Evolutionary conservation across 2,888 invertebrate species (phyloP), one percentile per base, ranked within the genome.

Genomic region (Molanna angustata): DNA sequence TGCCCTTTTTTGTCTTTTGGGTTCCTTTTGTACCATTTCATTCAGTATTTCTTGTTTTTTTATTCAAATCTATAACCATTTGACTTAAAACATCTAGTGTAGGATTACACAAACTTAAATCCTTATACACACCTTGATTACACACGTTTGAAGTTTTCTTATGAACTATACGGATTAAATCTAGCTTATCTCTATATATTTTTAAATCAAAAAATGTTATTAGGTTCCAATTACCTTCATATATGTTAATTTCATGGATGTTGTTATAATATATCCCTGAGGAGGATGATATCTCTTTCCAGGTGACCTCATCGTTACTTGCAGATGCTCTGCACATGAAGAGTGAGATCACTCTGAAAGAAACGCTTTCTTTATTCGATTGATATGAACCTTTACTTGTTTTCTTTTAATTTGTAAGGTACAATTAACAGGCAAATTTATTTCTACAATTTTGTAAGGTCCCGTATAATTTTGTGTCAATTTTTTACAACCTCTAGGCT

Each of bases 351-450:
- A 16, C 14, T 21, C 41, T 41, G 41, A 6, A 39, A 39, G 6
- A 41, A 21, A 41, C 2, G 40, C 27, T 37, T 14, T 17, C 17
- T 56, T 60, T 31, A 59, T 17, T 46, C 53, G 14, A 32, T 60
- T 55, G 4, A 41, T 27, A 44, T 56, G 59, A 18, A 59, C 54
- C 33, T 49, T 49, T 4, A 52, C 40, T 32, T 31, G 45, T 47
- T 46, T 50, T n/a, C 51, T 58, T 43, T 60, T 54, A 33, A 59
- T 46, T 52, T 52, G 39, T 27, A 61, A 54, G 3, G 57, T 57
- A n/a, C 53, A 56, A 33, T 62, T 53, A 11, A 51, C 33, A 3
- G 54, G 57, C 11, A 49, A 56, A 35, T 62, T 57, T 17, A 62
- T 45, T 49, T 56, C 32, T 2, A 52, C 43, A 11, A 62, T 52